phyloP scores from a whole-genome alignment of 2,113 vertebrate genomes.

The Rhinoptilus africanus region DNA sequence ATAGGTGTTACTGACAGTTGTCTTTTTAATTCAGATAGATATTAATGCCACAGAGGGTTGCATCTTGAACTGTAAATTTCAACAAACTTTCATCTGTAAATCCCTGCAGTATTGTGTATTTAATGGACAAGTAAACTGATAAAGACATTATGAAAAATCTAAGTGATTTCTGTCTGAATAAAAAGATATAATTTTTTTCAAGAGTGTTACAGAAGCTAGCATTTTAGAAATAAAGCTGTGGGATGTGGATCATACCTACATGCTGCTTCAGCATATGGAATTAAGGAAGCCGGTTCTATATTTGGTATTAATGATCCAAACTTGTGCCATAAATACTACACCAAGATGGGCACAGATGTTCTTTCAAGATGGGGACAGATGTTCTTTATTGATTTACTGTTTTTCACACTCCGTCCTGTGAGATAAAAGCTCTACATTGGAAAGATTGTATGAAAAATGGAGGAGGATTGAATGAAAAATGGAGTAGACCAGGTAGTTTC shows the following conservation, averaged over 20 bases:
- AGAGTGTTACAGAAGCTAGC: neutral
- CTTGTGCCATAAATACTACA: neutral
- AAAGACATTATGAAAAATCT: neutral
- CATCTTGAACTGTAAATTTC: neutral
- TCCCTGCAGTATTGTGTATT: neutral
- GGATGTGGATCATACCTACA: neutral
- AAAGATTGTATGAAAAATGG: neutral
- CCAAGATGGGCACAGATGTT: neutral
- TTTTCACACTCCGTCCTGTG: neutral
- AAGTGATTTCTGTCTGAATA: neutral
- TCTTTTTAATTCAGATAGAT: neutral
- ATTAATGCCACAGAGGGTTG: neutral
- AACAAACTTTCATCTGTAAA: neutral
- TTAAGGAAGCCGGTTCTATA: neutral
- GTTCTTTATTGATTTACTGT: neutral
- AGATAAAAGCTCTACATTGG: neutral
- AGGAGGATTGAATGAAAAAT: neutral
- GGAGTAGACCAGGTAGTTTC: neutral
- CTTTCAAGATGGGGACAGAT: neutral
- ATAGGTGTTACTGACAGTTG: neutral
- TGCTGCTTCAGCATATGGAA: slow-evolving; percentile 12
- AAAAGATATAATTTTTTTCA: neutral
- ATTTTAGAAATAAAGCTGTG: neutral
- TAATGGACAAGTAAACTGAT: neutral
- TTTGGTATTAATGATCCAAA: neutral